These are phyloP conservation scores for Gallinago jamesoni DNA, from an alignment of 2,113 vertebrate species.

Conservation along the genomic window DNA sequence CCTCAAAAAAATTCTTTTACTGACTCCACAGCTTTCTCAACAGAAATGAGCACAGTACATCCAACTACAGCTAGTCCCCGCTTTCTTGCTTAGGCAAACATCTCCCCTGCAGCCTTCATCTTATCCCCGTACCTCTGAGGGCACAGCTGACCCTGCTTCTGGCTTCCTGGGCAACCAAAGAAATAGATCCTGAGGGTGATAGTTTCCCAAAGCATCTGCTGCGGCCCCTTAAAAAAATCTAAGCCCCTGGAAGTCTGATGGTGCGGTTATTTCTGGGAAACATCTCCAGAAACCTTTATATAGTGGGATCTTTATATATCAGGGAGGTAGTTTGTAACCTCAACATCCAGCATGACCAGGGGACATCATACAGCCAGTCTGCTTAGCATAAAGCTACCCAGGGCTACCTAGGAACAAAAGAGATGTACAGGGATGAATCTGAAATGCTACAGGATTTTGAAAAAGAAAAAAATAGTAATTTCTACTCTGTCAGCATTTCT, in stretches of 20 bases:
- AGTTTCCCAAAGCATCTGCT: not conserved
- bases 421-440: not conserved
- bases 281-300: not conserved
- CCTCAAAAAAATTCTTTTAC: not conserved
- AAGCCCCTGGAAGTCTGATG: not conserved
- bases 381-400: not conserved
- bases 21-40: not conserved
- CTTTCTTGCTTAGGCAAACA: not conserved
- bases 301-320: not conserved
- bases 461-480: not conserved
- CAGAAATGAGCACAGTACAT: not conserved
- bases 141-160: not conserved
- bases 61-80: not conserved
- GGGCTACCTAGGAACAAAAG: not conserved
- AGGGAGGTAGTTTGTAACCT: not conserved
- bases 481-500: conserved; percentile 8
- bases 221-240: not conserved
- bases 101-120: not conserved
- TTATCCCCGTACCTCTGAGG: not conserved
- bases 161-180: not conserved
- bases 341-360: not conserved
- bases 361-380: not conserved
- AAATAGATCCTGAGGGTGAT: not conserved
- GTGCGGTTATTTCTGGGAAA: not conserved
- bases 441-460: not conserved